These are phyloP conservation scores for Laspeyria flexula DNA, from an alignment of 2,888 invertebrate genomes.

Conservation along the genomic window DNA sequence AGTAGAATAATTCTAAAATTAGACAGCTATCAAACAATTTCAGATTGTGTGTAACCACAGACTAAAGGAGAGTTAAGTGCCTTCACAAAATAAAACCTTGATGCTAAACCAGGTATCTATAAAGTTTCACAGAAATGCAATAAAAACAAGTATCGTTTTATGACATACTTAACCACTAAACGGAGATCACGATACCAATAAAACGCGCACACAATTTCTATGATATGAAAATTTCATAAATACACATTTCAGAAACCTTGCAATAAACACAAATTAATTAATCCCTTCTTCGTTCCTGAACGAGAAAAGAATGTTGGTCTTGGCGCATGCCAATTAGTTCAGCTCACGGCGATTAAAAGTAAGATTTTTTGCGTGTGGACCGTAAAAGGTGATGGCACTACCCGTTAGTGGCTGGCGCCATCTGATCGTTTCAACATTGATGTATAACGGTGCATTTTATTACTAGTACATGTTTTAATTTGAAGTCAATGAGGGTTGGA, in stretches of 20 bases:
- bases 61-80: neutral
- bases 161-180: slow-evolving; percentile 6
- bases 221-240: slow-evolving; percentile 5
- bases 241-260: slow-evolving; percentile 12
- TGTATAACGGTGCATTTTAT: slow-evolving; percentile 57
- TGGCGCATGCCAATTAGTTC: slow-evolving; percentile 19
- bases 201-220: slow-evolving; percentile 1
- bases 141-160: slow-evolving; percentile 19
- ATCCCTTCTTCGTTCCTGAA: slow-evolving; percentile 5
- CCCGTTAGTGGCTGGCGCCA: slow-evolving; percentile 64
- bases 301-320: slow-evolving; percentile 10
- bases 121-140: slow-evolving; percentile 18
- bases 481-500: slow-evolving; percentile 15
- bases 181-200: slow-evolving; percentile 10
- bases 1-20: no score
- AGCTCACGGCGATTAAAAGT: slow-evolving; percentile 39
- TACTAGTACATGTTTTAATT: slow-evolving; percentile 35
- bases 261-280: neutral
- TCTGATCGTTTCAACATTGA: slow-evolving; percentile 37
- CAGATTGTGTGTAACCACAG: neutral
- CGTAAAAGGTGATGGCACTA: slow-evolving; percentile 47
- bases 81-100: slow-evolving; percentile 14
- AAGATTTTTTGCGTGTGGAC: slow-evolving; percentile 38
- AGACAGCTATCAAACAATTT: no score
- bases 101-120: slow-evolving; percentile 4